These are phyloP conservation scores for Nothocercus nigrocapillus DNA, from an alignment of 2,113 vertebrate species.

Conservation along the genomic window DNA sequence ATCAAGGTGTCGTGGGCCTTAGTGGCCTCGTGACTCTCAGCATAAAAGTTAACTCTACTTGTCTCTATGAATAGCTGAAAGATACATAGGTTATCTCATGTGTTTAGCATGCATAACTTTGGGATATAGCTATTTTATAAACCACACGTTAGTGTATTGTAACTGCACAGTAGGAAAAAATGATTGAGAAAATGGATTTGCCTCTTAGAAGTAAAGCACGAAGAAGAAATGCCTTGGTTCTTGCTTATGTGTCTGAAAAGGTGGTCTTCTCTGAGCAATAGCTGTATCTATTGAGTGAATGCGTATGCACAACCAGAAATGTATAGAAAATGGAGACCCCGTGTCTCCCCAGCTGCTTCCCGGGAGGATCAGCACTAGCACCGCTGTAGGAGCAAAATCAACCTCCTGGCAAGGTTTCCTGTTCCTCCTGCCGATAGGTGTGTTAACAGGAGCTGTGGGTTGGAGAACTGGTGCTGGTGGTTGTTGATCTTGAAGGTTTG, in stretches of 20 bases:
- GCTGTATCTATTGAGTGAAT: background rate
- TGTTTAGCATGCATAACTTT: background rate
- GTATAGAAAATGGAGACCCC: background rate
- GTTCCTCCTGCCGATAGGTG: background rate
- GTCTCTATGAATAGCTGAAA: background rate
- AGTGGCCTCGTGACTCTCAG: rapidly evolving
- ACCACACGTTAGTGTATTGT: background rate
- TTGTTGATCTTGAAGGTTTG: background rate
- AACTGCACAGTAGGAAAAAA: background rate
- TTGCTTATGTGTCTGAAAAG: background rate
- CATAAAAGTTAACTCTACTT: background rate
- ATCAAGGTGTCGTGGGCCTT: background rate
- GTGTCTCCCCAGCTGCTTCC: background rate
- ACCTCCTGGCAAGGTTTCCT: background rate
- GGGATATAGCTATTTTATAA: background rate
- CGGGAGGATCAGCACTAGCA: background rate
- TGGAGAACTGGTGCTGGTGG: background rate
- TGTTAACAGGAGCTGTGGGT: background rate
- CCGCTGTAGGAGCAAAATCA: background rate
- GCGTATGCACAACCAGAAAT: rapidly evolving
- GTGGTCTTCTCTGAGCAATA: background rate
- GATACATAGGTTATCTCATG: rapidly evolving
- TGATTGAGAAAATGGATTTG: background rate
- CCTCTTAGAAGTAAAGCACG: background rate
- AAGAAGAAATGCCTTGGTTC: background rate